Percentiles rank a stretch among this genome's conserved stretches.
Conservation (phyloP, 2,113 vertebrate species). For the Accipiter virgatus region DNA sequence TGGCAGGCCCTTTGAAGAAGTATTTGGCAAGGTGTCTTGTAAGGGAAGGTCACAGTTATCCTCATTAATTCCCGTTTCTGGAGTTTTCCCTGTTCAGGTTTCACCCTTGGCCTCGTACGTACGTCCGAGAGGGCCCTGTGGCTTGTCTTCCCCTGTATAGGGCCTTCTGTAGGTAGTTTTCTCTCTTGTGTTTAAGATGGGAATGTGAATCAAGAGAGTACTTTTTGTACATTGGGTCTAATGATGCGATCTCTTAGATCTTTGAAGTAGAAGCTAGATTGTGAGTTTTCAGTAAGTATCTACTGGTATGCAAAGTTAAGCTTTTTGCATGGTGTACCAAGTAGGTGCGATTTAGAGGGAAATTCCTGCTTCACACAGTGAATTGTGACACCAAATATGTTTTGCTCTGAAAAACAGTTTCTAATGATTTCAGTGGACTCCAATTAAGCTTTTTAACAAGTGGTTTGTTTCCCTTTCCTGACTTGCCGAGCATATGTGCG, state of each 20-base stretch:
- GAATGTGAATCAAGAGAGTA: neutral
- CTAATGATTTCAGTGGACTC: neutral
- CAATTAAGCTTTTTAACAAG: neutral
- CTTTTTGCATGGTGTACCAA: fast-evolving
- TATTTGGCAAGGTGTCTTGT: neutral
- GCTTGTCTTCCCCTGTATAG: neutral
- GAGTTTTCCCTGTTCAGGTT: neutral
- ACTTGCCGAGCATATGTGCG: neutral
- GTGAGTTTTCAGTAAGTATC: neutral
- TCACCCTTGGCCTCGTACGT: fast-evolving
- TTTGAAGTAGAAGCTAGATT: neutral
- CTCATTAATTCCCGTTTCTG: neutral
- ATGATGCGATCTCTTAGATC: neutral
- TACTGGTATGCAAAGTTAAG: fast-evolving
- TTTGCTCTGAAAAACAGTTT: neutral
- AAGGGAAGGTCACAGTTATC: neutral
- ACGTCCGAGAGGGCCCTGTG: fast-evolving
- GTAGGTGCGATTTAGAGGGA: neutral
- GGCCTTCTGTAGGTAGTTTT: neutral
- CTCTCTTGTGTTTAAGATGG: neutral
- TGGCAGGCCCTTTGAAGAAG: neutral
- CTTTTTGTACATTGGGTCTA: fast-evolving
- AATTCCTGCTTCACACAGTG: neutral
- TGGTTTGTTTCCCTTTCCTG: neutral
- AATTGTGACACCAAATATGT: neutral